Evolutionary conservation across 2,888 invertebrate genomes (phyloP).

Genomic region (Megastigmus dorsalis): DNA sequence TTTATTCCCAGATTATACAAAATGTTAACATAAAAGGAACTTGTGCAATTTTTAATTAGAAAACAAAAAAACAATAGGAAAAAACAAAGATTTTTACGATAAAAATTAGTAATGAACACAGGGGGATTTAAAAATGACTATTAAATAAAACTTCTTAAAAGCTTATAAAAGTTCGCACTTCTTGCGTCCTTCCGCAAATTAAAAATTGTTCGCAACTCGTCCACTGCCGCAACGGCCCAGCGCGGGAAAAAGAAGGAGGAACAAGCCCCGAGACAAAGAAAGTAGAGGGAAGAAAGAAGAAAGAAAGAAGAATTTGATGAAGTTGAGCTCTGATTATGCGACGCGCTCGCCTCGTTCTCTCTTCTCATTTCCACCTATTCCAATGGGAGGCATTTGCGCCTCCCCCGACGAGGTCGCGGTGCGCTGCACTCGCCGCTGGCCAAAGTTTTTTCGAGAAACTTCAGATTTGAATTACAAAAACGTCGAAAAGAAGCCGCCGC

Average conservation of each 20-base stretch:
- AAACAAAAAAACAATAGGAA: too few species aligned
- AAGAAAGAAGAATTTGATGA: slow-evolving; percentile 40
- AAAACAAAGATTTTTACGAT: slow-evolving; percentile 21
- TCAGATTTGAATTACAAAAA: slow-evolving; percentile 39
- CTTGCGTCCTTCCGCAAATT: slow-evolving; percentile 22
- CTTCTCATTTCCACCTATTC: not conserved
- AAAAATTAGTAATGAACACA: slow-evolving; percentile 43
- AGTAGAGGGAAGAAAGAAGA: not conserved
- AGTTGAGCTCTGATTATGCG: slow-evolving; percentile 43
- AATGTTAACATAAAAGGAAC: too few species aligned
- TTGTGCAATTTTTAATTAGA: slow-evolving; percentile 33
- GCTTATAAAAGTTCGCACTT: slow-evolving; percentile 25
- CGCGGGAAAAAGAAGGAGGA: not conserved
- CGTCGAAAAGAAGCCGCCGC: not conserved
- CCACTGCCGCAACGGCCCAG: too few species aligned
- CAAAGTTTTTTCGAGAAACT: slow-evolving; percentile 32
- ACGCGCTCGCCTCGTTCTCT: slow-evolving; percentile 2
- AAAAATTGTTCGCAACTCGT: slow-evolving; percentile 37
- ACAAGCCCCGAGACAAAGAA: not conserved
- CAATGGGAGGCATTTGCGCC: slow-evolving; percentile 30
- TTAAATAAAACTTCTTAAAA: slow-evolving; percentile 40
- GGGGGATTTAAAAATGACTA: slow-evolving; percentile 19
- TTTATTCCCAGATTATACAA: too few species aligned
- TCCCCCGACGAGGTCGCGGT: not conserved
- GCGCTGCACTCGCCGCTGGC: too few species aligned